phyloP scores from a whole-genome alignment of 2,888 invertebrate genomes.

The Cyclophora albipunctata region DNA sequence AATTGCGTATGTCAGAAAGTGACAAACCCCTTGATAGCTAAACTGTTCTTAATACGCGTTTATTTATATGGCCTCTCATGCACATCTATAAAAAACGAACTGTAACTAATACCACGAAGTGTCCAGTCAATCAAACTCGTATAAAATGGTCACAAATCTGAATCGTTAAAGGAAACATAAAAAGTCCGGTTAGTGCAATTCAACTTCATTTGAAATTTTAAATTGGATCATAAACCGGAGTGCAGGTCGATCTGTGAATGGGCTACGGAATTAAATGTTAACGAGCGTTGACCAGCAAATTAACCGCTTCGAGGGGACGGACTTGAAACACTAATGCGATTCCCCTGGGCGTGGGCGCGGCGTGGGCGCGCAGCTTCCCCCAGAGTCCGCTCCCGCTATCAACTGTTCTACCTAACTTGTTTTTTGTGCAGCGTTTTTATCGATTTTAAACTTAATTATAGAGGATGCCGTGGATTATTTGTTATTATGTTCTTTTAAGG shows the following conservation, averaged over 20 bases:
- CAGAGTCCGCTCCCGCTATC: not conserved
- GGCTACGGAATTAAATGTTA: constrained; percentile 41
- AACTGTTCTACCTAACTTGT: not conserved
- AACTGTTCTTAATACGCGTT: too few relatives aligned
- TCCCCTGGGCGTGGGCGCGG: constrained; percentile 11
- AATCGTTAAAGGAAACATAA: too few relatives aligned
- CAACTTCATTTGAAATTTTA: constrained; percentile 7
- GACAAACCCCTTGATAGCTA: too few relatives aligned
- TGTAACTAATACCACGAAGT: too few relatives aligned
- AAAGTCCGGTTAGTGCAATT: not conserved
- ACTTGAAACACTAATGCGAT: constrained; percentile 35
- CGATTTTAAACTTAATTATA: too few relatives aligned
- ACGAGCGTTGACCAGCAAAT: constrained; percentile 48
- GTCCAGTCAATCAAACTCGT: too few relatives aligned
- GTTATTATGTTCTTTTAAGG: too few relatives aligned
- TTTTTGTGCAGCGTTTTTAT: not conserved
- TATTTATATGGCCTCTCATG: too few relatives aligned
- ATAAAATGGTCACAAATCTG: too few relatives aligned
- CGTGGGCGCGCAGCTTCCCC: not conserved
- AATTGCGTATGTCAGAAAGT: too few relatives aligned
- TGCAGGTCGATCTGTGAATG: constrained; percentile 21
- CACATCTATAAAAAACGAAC: too few relatives aligned
- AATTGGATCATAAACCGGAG: constrained; percentile 16
- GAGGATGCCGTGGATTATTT: too few relatives aligned
- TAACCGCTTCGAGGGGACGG: constrained; percentile 36